Conservation (phyloP, 64 coral and sea anemone genomes). For the Pachyseris speciosa region DNA sequence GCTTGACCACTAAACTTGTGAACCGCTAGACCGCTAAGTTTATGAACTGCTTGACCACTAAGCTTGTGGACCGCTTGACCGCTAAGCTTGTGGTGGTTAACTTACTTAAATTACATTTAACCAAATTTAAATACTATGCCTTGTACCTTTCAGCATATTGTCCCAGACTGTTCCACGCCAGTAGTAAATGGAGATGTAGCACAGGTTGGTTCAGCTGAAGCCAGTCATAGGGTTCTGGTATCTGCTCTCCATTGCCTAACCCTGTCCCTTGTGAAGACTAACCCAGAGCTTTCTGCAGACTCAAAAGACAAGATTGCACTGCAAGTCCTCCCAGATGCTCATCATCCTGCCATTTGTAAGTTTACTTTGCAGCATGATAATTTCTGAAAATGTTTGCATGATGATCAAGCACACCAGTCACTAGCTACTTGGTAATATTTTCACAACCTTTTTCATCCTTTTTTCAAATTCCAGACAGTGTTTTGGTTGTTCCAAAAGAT, state of each 20-base stretch:
- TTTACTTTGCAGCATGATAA: neutral
- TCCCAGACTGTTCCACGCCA: neutral
- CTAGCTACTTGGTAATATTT: no score
- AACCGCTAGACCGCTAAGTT: no score
- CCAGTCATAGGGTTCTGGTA: conserved; percentile 1
- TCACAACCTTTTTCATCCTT: no score
- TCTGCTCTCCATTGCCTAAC: conserved; percentile 11
- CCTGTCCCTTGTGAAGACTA: conserved; percentile 1
- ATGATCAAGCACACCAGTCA: no score
- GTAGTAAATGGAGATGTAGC: conserved; percentile 40
- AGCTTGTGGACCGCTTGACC: no score
- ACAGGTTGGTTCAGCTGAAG: neutral
- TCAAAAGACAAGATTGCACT: conserved; percentile 43
- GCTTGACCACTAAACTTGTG: no score
- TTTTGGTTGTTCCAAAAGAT: no score
- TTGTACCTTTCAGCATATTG: neutral
- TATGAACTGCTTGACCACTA: no score
- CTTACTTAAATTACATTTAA: no score
- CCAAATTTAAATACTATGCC: neutral
- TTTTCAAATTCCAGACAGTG: no score
- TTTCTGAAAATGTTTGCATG: no score
- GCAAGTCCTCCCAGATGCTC: conserved; percentile 37
- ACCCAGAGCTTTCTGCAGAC: neutral
- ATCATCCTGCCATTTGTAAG: conserved; percentile 63
- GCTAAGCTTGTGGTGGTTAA: no score